These are phyloP conservation scores for Nannoperca obscura DNA, from an alignment of 2,797 vertebrate genomes.

Conservation along the genomic window DNA sequence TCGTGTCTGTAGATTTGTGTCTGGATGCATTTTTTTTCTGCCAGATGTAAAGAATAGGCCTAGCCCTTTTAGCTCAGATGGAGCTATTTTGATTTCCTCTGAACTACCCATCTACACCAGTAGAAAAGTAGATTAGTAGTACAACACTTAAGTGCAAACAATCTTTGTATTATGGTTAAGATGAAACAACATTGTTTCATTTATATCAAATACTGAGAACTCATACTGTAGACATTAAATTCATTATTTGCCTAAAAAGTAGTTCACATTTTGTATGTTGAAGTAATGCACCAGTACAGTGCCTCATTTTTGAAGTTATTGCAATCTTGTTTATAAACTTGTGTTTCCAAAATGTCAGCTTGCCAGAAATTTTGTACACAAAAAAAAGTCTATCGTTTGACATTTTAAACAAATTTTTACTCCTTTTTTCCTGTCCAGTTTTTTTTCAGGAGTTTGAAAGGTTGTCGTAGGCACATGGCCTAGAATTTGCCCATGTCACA, in stretches of 20 bases:
- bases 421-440: constrained; percentile 8
- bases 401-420: constrained; percentile 46
- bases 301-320: constrained; percentile 15
- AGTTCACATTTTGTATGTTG: constrained; percentile 3
- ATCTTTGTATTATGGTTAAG: neutral
- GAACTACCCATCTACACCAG: constrained; percentile 47
- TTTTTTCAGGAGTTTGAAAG: constrained; percentile 6
- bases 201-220: neutral
- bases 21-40: constrained; percentile 63
- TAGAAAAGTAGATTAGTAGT: constrained; percentile 31
- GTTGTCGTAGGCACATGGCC: neutral
- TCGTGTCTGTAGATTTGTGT: constrained; percentile 73
- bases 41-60: constrained; percentile 71
- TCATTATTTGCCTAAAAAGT: neutral
- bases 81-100: constrained; percentile 72
- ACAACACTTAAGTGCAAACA: constrained; percentile 23
- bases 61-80: constrained; percentile 60
- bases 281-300: neutral
- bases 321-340: constrained; percentile 21
- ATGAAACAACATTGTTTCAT: neutral
- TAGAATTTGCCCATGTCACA: constrained; percentile 9
- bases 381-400: constrained; percentile 17
- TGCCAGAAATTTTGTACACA: constrained; percentile 14
- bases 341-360: constrained; percentile 41
- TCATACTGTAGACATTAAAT: neutral